Percentiles rank a stretch among this genome's conserved stretches.
Evolutionary conservation across 53 echinoderm and acorn worm genomes (phyloP).

Genomic region (Antedon mediterranea): DNA sequence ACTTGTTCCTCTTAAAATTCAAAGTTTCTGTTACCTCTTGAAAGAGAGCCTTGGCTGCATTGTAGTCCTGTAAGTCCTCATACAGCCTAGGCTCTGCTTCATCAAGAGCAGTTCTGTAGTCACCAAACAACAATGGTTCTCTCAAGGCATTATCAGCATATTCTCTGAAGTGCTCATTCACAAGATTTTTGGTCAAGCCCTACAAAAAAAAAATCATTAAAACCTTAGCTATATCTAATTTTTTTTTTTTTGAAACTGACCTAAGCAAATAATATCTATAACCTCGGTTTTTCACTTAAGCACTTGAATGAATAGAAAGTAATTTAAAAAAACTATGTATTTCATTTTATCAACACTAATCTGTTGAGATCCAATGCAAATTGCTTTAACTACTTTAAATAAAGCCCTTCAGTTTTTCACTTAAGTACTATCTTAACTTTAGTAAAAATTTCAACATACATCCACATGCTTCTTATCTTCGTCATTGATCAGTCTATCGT

Average conservation of each 20-base stretch:
- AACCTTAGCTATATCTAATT: too few species aligned
- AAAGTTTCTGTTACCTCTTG: constrained; percentile 60
- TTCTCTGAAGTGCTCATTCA: constrained; percentile 80
- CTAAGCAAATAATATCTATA: too few species aligned
- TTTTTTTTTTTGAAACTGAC: too few species aligned
- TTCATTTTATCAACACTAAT: too few species aligned
- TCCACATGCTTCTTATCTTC: constrained; percentile 67
- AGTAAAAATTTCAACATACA: constrained; percentile 25
- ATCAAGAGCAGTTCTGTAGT: constrained; percentile 80
- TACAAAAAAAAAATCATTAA: constrained; percentile 6
- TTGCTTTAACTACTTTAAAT: too few species aligned
- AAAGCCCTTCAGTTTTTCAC: not conserved
- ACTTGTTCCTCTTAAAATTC: too few species aligned
- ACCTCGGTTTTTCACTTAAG: too few species aligned
- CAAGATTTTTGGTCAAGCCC: constrained; percentile 61
- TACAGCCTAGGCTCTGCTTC: constrained; percentile 76
- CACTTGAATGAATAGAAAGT: too few species aligned
- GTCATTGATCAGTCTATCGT: constrained; percentile 76
- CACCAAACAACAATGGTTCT: constrained; percentile 83
- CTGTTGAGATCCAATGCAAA: too few species aligned
- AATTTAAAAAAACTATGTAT: too few species aligned
- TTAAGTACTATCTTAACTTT: not conserved
- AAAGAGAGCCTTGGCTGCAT: constrained; percentile 91
- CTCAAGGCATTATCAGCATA: constrained; percentile 39
- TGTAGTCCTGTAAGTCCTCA: constrained; percentile 91